Base-by-base conservation (phyloP, 2,797 vertebrate species). In the Takifugu ocellatus region DNA sequence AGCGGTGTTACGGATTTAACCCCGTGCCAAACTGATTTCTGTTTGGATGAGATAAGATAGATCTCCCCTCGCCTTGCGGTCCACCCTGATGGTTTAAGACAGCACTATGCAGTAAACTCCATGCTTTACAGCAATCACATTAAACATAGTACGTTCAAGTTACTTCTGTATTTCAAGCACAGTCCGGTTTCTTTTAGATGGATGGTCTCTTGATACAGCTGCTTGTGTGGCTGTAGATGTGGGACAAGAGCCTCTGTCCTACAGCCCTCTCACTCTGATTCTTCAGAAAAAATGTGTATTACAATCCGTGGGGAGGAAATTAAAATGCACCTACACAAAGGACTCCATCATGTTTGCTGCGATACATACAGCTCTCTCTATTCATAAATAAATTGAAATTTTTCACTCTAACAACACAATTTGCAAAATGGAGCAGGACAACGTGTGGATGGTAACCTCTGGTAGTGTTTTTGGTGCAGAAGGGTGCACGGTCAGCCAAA, bases 401-500 rank as follows among this genome's bases (percentile, higher is more conserved):
- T 15, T 67, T 8, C 51, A n/a, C 46, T 51, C 15, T 46, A 25
- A 51, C n/a, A 55, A 75, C 56, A 64, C 56, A 70, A 49, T 59
- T 56, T 16, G 29, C 71, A 84, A 27, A 1, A 63, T 72, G 59
- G 54, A 76, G 70, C 56, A 53, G 57, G 56, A 72, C 42, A 63
- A 44, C 66, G 66, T 78, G 70, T 61, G 61, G 72, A 84, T 77
- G 66, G 59, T 51, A 74, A 78, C 51, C 54, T 73, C 56, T 72
- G 77, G 80, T 83, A 75, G 71, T 74, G 68, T 73, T 79, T 74
- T 76, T 64, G 56, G 59, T 78, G 63, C 72, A 74, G 52, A 66
- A 71, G 69, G 72, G 70, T 76, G 81, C 82, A 79, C 69, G 64
- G 66, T 84, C 82, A 78, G 80, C 76, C 82, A 78, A 79, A 78